A percentile compares a stretch with the other conserved stretches of the same genome.
Conservation (phyloP, 2,888 invertebrate species). For the Imbricaverruca yamaguchii region DNA sequence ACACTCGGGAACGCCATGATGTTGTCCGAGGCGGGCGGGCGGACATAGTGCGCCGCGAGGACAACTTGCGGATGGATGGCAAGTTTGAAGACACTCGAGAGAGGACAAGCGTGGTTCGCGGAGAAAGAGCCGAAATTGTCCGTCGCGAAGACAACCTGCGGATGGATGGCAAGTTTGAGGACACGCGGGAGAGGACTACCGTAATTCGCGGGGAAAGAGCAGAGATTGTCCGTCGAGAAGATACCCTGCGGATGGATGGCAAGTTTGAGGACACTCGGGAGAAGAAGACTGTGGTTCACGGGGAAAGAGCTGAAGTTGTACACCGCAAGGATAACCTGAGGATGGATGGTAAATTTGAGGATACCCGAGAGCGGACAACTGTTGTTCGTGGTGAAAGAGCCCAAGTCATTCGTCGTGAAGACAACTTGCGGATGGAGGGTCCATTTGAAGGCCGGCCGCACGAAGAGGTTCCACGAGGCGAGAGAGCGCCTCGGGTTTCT, state of each 20-base stretch:
- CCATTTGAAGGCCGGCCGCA: slow-evolving; percentile 10
- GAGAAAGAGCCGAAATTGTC: slow-evolving; percentile 29
- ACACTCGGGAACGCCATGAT: slow-evolving; percentile 33
- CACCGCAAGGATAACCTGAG: slow-evolving; percentile 37
- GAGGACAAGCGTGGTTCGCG: slow-evolving; percentile 19
- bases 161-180: slow-evolving; percentile 37
- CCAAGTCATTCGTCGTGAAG: slow-evolving; percentile 27
- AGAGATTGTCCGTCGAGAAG: slow-evolving; percentile 27
- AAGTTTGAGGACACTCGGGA: not conserved
- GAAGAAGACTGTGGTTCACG: slow-evolving; percentile 30
- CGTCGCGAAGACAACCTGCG: slow-evolving; percentile 31
- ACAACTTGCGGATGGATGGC: slow-evolving; percentile 21
- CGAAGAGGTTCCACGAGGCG: not conserved
- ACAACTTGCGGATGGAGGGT: slow-evolving; percentile 33
- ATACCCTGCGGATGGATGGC: slow-evolving; percentile 29
- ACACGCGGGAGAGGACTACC: slow-evolving; percentile 8
- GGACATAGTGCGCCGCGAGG: slow-evolving; percentile 37
- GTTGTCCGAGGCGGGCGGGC: slow-evolving; percentile 32
- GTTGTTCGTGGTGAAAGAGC: slow-evolving; percentile 29
- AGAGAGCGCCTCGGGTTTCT: not conserved
- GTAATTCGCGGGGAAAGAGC: slow-evolving; percentile 29
- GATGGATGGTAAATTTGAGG: slow-evolving; percentile 37
- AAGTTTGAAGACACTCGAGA: slow-evolving; percentile 37
- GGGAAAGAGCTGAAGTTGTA: slow-evolving; percentile 32
- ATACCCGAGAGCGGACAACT: slow-evolving; percentile 22